Evolutionary conservation across 2,113 vertebrate genomes (phyloP).

Genomic region (Bambusicola thoracicus): DNA sequence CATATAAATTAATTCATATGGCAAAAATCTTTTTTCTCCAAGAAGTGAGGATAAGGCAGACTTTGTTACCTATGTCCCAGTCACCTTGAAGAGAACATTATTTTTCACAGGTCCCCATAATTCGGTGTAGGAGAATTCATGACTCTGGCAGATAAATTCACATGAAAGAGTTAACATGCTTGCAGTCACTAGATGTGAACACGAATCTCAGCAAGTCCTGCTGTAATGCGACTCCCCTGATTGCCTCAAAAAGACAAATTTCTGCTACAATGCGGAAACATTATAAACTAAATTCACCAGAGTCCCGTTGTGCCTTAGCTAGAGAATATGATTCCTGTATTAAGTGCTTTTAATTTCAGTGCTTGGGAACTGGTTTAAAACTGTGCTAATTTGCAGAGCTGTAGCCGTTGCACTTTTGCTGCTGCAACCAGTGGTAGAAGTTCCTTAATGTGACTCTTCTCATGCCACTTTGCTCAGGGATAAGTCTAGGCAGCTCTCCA

Average conservation of each 20-base stretch:
- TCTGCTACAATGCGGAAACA: slow-evolving; percentile 51
- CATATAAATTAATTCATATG: background rate
- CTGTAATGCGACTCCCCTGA: slow-evolving; percentile 69
- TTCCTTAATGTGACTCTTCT: slow-evolving; percentile 39
- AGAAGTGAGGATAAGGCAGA: background rate
- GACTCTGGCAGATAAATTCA: background rate
- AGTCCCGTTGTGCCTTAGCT: slow-evolving; percentile 57
- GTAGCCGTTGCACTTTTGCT: background rate
- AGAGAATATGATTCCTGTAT: slow-evolving; percentile 71
- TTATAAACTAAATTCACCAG: slow-evolving; percentile 70
- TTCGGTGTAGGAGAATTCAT: background rate
- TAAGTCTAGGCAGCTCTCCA: slow-evolving; percentile 13
- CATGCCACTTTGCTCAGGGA: background rate
- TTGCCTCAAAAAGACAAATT: slow-evolving; percentile 67
- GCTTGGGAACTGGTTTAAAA: slow-evolving; percentile 63
- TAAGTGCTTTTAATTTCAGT: slow-evolving; percentile 73
- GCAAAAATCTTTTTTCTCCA: accelerated
- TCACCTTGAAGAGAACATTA: background rate
- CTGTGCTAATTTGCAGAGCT: slow-evolving; percentile 40
- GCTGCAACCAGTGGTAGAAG: slow-evolving; percentile 16
- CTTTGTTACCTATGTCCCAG: background rate
- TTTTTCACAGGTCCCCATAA: background rate
- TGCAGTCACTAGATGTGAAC: slow-evolving; percentile 12
- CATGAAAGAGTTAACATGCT: slow-evolving; percentile 40
- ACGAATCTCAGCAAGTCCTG: slow-evolving; percentile 49